Percentiles rank a stretch among this genome's conserved stretches.
phyloP scores from a whole-genome alignment of 30 jellyfish, hydroid and myxozoan genomes.

The Aurelia sp. region DNA sequence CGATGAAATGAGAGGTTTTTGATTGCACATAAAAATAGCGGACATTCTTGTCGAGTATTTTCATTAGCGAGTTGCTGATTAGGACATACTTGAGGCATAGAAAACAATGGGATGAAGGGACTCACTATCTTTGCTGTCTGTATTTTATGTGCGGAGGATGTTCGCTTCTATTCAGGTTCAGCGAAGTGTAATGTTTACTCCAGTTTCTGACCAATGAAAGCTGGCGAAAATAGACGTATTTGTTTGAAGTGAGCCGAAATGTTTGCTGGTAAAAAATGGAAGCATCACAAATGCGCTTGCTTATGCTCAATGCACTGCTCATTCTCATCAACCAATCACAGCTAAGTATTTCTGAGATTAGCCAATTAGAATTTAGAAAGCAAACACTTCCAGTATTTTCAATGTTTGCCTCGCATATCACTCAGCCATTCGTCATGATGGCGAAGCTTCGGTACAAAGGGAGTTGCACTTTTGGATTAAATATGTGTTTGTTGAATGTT shows the following conservation, averaged over 20 bases:
- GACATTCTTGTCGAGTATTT: neutral
- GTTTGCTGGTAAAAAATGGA: too few species aligned
- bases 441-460: slow-evolving; percentile 17
- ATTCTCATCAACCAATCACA: slow-evolving; percentile 35
- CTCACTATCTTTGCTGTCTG: slow-evolving; percentile 13
- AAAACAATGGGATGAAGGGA: neutral
- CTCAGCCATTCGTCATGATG: slow-evolving; percentile 3
- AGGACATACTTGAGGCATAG: slow-evolving; percentile 42
- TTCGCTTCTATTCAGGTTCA: too few species aligned
- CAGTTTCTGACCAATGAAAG: too few species aligned
- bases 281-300: slow-evolving; percentile 43
- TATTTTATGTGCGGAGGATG: neutral
- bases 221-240: too few species aligned
- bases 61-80: neutral
- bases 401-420: slow-evolving; percentile 18
- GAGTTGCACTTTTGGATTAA: slow-evolving; percentile 3
- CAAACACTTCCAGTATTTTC: slow-evolving; percentile 16
- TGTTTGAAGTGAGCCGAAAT: too few species aligned
- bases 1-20: too few species aligned
- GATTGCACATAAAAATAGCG: too few species aligned
- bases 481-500: slow-evolving; percentile 2
- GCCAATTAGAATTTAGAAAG: slow-evolving; percentile 44
- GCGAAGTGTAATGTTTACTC: too few species aligned
- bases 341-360: neutral
- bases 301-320: neutral